phyloP scores from a whole-genome alignment of 1,140 invertebrate genomes.

The Panagrolaimus sp. region DNA sequence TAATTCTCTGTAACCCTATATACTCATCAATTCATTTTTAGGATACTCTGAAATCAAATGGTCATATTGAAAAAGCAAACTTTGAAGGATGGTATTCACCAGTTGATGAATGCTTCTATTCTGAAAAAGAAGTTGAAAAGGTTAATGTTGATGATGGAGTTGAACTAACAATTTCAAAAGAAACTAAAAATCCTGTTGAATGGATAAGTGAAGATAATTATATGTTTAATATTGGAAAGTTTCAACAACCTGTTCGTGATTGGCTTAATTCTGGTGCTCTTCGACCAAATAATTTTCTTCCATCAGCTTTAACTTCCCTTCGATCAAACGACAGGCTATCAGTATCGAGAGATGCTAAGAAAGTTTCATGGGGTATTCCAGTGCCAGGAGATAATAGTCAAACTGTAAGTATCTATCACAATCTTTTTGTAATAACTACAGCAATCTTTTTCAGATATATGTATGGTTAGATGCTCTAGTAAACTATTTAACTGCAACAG shows the following conservation, averaged over 20 bases:
- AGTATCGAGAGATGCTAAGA: constrained; percentile 71
- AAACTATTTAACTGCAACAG: constrained; percentile 83
- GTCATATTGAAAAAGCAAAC: constrained; percentile 74
- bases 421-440: neutral
- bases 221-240: constrained; percentile 75
- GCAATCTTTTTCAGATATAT: constrained; percentile 71
- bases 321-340: constrained; percentile 69
- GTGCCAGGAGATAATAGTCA: constrained; percentile 71
- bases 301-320: constrained; percentile 61
- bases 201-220: constrained; percentile 91
- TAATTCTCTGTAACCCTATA: no score
- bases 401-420: constrained; percentile 62
- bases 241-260: constrained; percentile 71
- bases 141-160: constrained; percentile 58
- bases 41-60: constrained; percentile 65
- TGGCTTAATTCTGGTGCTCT: constrained; percentile 72
- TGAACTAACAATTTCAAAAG: constrained; percentile 45
- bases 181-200: constrained; percentile 66
- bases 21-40: no score
- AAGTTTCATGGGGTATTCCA: constrained; percentile 81
- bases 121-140: constrained; percentile 70
- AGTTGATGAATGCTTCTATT: constrained; percentile 83
- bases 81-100: constrained; percentile 94
- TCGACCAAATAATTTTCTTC: constrained; percentile 20
- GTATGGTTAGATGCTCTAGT: constrained; percentile 96